These are phyloP conservation scores for Rhagonycha fulva DNA, from an alignment of 2,888 invertebrate genomes.

Conservation along the genomic window DNA sequence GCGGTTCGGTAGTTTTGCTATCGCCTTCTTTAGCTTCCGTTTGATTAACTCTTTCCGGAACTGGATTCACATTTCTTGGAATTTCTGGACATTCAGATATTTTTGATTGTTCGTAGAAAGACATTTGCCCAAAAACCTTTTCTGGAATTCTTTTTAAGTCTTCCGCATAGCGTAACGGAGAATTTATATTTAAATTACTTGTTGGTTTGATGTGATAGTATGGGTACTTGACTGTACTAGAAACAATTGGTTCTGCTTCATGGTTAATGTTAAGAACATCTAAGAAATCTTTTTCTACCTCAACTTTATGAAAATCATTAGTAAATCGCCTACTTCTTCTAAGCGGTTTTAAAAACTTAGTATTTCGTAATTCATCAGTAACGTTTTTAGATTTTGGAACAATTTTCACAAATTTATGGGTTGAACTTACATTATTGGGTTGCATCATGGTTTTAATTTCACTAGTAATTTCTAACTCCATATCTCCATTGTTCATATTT, in stretches of 20 bases:
- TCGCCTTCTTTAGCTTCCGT: conserved; percentile 46
- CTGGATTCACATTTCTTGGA: conserved; percentile 59
- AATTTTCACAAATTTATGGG: conserved; percentile 44
- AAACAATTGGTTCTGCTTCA: conserved; percentile 19
- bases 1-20: conserved; percentile 37
- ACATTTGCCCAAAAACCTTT: conserved; percentile 68
- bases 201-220: conserved; percentile 60
- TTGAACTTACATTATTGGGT: conserved; percentile 10
- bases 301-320: conserved; percentile 40
- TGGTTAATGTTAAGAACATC: conserved; percentile 34
- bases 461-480: conserved; percentile 46
- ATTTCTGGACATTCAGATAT: conserved; percentile 61
- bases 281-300: conserved; percentile 43
- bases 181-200: conserved; percentile 57
- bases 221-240: conserved; percentile 63
- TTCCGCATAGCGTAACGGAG: conserved; percentile 70
- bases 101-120: conserved; percentile 70
- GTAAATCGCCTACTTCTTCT: conserved; percentile 33
- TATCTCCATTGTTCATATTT: conserved; percentile 21
- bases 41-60: conserved; percentile 57
- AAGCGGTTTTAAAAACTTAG: background rate
- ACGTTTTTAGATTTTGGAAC: conserved; percentile 39
- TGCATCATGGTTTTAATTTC: conserved; percentile 42
- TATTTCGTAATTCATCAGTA: no score
- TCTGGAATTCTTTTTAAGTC: conserved; percentile 65